Conservation (phyloP, 2,113 vertebrate genomes). For the Syrrhaptes paradoxus region DNA sequence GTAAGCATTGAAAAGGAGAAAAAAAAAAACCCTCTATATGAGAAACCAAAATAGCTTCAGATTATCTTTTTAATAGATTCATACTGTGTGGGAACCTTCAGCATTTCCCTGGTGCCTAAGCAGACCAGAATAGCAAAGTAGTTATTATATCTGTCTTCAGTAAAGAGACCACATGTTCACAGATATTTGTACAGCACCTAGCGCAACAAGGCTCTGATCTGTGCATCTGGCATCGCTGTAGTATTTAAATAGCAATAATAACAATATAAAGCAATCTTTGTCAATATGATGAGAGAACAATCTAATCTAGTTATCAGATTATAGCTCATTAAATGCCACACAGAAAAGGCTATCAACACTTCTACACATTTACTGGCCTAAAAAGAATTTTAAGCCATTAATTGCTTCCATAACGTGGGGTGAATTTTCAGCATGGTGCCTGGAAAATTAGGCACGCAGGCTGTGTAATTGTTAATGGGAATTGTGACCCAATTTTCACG, state of each 20-base stretch:
- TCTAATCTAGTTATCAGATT: conserved; percentile 69
- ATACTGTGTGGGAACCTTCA: conserved; percentile 75
- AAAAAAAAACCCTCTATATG: conserved; percentile 53
- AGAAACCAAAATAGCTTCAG: conserved; percentile 74
- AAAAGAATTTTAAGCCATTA: conserved; percentile 72
- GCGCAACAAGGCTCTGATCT: conserved; percentile 58
- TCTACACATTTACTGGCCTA: conserved; percentile 65
- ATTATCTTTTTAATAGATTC: conserved; percentile 77
- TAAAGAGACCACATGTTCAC: conserved; percentile 61
- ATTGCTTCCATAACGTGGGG: conserved; percentile 69
- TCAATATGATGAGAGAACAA: conserved; percentile 58
- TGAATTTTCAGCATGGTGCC: conserved; percentile 71
- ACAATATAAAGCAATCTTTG: conserved; percentile 55
- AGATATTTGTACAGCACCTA: conserved; percentile 64
- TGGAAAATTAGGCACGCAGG: conserved; percentile 71
- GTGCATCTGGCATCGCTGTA: conserved; percentile 48
- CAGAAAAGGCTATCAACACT: conserved; percentile 69
- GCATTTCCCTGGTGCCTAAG: conserved; percentile 71
- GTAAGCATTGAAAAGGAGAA: conserved; percentile 54
- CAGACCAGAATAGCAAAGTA: conserved; percentile 74
- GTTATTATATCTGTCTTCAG: conserved; percentile 73
- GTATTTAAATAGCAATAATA: conserved; percentile 64
- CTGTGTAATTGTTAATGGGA: conserved; percentile 72
- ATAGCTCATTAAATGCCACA: conserved; percentile 64
- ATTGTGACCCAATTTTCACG: conserved; percentile 73